phyloP scores from a whole-genome alignment of 37 sponge, comb jelly and placozoan genomes.

The Hexactinellida sp. region DNA sequence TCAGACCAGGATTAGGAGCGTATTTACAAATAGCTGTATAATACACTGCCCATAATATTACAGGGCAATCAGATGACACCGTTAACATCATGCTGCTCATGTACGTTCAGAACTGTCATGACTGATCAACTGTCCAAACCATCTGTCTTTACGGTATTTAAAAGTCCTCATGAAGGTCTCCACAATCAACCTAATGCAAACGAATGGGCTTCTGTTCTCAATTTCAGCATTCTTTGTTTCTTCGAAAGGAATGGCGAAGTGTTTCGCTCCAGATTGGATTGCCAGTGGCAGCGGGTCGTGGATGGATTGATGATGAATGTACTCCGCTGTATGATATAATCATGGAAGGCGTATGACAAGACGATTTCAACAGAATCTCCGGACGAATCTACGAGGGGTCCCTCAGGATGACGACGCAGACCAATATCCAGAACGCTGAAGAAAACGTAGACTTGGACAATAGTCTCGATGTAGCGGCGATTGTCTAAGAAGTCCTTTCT shows the following conservation, averaged over 20 bases:
- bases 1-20: too few species aligned
- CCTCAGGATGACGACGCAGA: background rate
- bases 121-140: background rate
- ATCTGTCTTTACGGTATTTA: background rate
- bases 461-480: background rate
- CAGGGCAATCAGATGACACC: background rate
- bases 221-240: background rate
- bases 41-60: too few species aligned
- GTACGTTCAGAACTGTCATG: background rate
- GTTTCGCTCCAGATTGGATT: background rate
- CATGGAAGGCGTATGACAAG: background rate
- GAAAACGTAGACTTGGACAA: background rate
- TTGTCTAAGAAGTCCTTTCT: background rate
- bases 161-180: slow-evolving; percentile 16
- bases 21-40: too few species aligned
- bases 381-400: slow-evolving; percentile 3
- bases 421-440: background rate
- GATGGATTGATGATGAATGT: background rate
- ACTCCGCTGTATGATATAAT: background rate
- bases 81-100: background rate
- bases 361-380: background rate
- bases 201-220: background rate
- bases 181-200: slow-evolving; percentile 7
- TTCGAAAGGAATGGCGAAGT: background rate
- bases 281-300: background rate